A percentile compares a stretch with the other conserved stretches of the same genome.
phyloP scores from a whole-genome alignment of 30 jellyfish, hydroid and myxozoan genomes.

The Morbakka virulenta region DNA sequence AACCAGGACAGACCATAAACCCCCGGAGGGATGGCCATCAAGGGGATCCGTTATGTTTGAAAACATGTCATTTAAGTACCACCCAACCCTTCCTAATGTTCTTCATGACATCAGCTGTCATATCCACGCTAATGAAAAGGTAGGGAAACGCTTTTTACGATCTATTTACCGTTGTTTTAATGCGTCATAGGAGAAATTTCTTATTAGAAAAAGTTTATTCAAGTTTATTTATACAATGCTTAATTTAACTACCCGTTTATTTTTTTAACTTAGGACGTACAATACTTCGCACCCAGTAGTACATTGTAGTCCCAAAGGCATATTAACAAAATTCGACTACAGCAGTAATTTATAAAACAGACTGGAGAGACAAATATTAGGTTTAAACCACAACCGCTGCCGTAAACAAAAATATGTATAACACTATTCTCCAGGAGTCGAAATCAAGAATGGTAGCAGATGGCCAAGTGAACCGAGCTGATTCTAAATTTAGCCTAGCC shows the following conservation, averaged over 20 bases:
- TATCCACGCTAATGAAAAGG: slow-evolving; percentile 77
- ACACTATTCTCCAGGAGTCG: no score
- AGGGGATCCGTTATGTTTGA: slow-evolving; percentile 73
- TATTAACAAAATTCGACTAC: no score
- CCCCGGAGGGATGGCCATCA: slow-evolving; percentile 82
- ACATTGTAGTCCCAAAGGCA: no score
- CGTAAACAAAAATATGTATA: no score
- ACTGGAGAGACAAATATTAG: no score
- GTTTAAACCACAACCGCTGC: no score
- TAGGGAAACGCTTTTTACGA: not conserved
- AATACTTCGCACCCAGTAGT: no score
- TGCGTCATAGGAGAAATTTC: not conserved
- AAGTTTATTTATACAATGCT: not conserved
- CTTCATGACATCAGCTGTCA: slow-evolving; percentile 60
- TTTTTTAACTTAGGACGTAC: no score
- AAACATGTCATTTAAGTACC: slow-evolving; percentile 65
- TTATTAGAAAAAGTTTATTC: not conserved
- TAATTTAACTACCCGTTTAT: not conserved
- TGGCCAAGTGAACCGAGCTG: no score
- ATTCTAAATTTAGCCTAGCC: no score
- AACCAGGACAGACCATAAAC: slow-evolving; percentile 51
- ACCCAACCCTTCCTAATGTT: slow-evolving; percentile 62
- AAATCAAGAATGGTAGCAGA: no score
- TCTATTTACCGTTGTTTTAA: not conserved
- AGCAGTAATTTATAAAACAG: no score